These are phyloP conservation scores for Spilosoma lubricipeda DNA, from an alignment of 2,888 invertebrate genomes.

Conservation along the genomic window DNA sequence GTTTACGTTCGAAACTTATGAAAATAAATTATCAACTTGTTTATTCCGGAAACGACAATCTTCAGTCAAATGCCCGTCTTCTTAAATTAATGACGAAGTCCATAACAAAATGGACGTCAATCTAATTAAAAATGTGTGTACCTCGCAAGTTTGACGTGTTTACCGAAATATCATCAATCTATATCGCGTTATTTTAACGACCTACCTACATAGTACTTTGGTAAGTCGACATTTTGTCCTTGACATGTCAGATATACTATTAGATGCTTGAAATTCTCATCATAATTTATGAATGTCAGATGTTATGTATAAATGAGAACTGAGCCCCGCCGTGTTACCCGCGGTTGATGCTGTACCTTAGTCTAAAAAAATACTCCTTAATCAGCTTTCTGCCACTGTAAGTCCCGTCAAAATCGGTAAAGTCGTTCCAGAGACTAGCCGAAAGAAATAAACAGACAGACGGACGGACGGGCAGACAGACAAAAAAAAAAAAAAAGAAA, in stretches of 20 bases:
- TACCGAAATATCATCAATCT: conserved; percentile 48
- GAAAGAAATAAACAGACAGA: too few relatives aligned
- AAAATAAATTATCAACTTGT: conserved; percentile 12
- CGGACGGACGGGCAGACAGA: too few relatives aligned
- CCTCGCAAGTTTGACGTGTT: conserved; percentile 40
- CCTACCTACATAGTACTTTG: conserved; percentile 28
- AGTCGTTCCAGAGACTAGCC: too few relatives aligned
- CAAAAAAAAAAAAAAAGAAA: too few relatives aligned
- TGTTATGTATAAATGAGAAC: not conserved
- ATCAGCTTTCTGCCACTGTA: too few relatives aligned
- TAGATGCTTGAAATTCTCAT: not conserved
- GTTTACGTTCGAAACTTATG: not conserved
- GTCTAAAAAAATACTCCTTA: too few relatives aligned
- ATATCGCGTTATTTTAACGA: conserved; percentile 42
- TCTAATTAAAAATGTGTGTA: conserved; percentile 33
- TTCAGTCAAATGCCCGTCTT: conserved; percentile 15
- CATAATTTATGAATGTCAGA: not conserved
- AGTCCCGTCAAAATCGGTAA: too few relatives aligned
- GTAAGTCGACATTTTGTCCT: conserved; percentile 31
- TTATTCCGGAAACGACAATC: conserved; percentile 25
- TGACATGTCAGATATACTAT: conserved; percentile 17
- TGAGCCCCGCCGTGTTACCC: too few relatives aligned
- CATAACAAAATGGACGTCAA: conserved; percentile 32
- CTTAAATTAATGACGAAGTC: conserved; percentile 32
- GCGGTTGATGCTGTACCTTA: too few relatives aligned